These are phyloP conservation scores for Germaria angustata DNA, from an alignment of 2,888 invertebrate genomes.

Conservation along the genomic window DNA sequence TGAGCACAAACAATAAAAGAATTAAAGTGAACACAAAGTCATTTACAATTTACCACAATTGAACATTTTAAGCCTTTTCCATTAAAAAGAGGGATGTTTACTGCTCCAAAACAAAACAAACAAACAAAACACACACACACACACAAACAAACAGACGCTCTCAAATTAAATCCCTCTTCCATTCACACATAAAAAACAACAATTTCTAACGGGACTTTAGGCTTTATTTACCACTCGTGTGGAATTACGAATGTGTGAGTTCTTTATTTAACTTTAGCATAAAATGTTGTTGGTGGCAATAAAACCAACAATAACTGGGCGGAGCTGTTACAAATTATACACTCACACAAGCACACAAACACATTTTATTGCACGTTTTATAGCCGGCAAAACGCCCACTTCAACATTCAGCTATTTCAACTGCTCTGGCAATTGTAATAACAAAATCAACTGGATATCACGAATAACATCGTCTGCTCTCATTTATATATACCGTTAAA, in stretches of 20 bases:
- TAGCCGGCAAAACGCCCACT: conserved; percentile 74
- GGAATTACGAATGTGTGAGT: background rate
- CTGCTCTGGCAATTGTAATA: conserved; percentile 66
- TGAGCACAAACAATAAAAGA: conserved; percentile 25
- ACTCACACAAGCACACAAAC: conserved; percentile 13
- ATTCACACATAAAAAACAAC: background rate
- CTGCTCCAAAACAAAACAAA: background rate
- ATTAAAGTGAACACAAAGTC: conserved; percentile 5
- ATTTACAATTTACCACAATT: conserved; percentile 25
- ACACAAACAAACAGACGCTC: background rate
- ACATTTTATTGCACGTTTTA: conserved; percentile 44
- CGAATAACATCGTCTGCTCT: background rate
- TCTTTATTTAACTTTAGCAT: conserved; percentile 22
- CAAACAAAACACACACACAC: conserved; percentile 3
- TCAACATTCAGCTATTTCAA: conserved; percentile 66
- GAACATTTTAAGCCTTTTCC: conserved; percentile 58
- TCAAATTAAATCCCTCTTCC: background rate
- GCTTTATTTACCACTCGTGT: background rate
- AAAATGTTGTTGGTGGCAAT: conserved; percentile 33
- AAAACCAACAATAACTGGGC: conserved; percentile 76
- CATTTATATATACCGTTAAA: conserved; percentile 22
- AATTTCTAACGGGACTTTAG: conserved; percentile 22
- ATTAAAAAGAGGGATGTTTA: conserved; percentile 34
- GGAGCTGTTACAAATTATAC: conserved; percentile 74
- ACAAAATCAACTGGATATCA: conserved; percentile 61